phyloP scores from a whole-genome alignment of 2,888 invertebrate species.

The Gymnocheta viridis region DNA sequence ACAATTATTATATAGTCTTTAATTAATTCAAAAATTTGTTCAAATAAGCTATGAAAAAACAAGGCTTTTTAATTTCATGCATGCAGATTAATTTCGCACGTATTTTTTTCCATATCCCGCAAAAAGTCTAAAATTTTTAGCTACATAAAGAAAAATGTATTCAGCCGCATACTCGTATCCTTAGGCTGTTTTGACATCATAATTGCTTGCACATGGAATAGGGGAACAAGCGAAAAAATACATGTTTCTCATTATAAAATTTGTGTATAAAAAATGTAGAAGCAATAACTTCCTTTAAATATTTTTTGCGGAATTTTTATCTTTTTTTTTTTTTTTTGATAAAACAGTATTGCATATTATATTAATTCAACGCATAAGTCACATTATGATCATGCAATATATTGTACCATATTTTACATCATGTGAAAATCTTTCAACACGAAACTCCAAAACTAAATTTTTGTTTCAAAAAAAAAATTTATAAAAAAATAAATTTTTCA shows the following conservation, averaged over 20 bases:
- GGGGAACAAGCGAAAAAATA: slow-evolving; percentile 6
- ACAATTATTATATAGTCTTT: neutral
- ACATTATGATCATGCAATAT: slow-evolving; percentile 61
- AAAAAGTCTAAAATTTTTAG: neutral
- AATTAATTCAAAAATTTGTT: neutral
- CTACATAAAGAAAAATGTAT: slow-evolving; percentile 1
- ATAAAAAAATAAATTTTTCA: slow-evolving; percentile 23
- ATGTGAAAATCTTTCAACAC: slow-evolving; percentile 73
- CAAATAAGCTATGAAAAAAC: neutral
- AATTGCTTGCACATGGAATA: slow-evolving; percentile 77
- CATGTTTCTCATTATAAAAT: slow-evolving; percentile 60
- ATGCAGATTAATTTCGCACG: slow-evolving; percentile 12
- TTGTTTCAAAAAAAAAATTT: slow-evolving; percentile 32
- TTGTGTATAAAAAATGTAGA: neutral
- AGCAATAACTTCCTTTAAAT: slow-evolving; percentile 50
- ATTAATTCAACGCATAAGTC: slow-evolving; percentile 65
- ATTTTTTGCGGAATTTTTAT: slow-evolving; percentile 12
- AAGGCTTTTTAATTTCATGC: neutral
- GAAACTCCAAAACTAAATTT: slow-evolving; percentile 46
- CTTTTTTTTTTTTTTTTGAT: neutral
- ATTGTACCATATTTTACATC: slow-evolving; percentile 46
- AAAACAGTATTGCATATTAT: slow-evolving; percentile 43
- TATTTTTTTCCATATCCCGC: neutral
- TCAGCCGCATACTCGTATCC: slow-evolving; percentile 64
- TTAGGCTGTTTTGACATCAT: slow-evolving; percentile 77